Evolutionary conservation across 2,888 invertebrate species (phyloP).

Genomic region (Nemotelus nigrinus): DNA sequence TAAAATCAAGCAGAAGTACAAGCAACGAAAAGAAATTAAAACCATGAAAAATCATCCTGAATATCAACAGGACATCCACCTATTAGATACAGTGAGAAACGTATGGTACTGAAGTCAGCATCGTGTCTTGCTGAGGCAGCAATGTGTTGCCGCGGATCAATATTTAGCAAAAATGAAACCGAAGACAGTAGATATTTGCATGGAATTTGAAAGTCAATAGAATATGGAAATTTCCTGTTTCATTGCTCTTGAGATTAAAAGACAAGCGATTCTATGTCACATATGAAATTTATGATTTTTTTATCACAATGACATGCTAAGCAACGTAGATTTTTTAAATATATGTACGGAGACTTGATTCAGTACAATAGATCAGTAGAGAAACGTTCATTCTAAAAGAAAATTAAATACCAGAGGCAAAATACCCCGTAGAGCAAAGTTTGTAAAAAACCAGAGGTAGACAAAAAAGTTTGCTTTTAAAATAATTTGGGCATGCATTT

Average conservation of each 20-base stretch:
- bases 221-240: not conserved
- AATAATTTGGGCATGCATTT: no score
- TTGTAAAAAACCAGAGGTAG: no score
- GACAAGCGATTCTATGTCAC: not conserved
- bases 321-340: no score
- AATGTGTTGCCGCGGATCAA: not conserved
- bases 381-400: no score
- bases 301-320: no score
- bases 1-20: not conserved
- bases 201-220: not conserved
- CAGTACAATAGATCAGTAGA: no score
- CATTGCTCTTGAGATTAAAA: not conserved
- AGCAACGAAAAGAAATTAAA: not conserved
- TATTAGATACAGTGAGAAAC: not conserved
- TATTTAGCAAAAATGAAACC: no score
- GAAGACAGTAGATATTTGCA: not conserved
- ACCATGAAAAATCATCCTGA: not conserved
- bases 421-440: no score
- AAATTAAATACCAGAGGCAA: no score
- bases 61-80: not conserved
- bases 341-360: no score
- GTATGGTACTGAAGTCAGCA: not conserved
- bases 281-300: no score
- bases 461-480: no score
- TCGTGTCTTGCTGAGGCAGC: not conserved